Conservation (phyloP, 1,140 invertebrate species). For the Pteromalus puparum region DNA sequence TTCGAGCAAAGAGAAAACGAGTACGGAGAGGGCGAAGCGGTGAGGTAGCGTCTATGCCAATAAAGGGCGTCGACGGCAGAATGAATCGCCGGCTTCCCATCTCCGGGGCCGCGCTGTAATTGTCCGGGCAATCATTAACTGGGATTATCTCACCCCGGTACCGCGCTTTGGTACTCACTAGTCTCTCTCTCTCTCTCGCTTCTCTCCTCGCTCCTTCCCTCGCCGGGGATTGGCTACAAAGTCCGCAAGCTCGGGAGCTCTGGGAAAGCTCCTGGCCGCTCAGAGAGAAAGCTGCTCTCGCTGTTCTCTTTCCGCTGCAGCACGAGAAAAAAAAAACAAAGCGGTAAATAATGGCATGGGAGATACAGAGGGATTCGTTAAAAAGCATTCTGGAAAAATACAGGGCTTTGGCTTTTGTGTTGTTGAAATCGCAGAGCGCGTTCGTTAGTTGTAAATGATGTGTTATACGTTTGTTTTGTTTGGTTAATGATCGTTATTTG, state of each 20-base stretch:
- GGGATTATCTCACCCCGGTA: constrained; percentile 69
- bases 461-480: not conserved
- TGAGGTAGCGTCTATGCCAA: constrained; percentile 38
- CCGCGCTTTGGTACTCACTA: constrained; percentile 24
- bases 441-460: constrained; percentile 36
- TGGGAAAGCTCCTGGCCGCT: constrained; percentile 24
- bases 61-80: constrained; percentile 59
- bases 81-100: constrained; percentile 64
- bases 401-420: not conserved
- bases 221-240: constrained; percentile 14
- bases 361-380: constrained; percentile 54
- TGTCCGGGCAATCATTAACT: constrained; percentile 70
- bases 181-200: not conserved
- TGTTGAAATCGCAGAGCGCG: constrained; percentile 10
- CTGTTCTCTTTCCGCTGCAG: constrained; percentile 27
- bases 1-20: not conserved
- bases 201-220: constrained; percentile 11
- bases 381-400: constrained; percentile 21
- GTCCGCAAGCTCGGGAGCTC: constrained; percentile 21
- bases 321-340: constrained; percentile 48
- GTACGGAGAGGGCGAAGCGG: not conserved
- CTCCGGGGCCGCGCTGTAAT: constrained; percentile 64
- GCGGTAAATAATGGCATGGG: constrained; percentile 51
- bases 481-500: not conserved
- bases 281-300: constrained; percentile 32